These are phyloP conservation scores for Rhegmatorhina hoffmannsi DNA, from an alignment of 2,113 vertebrate species.

Conservation along the genomic window DNA sequence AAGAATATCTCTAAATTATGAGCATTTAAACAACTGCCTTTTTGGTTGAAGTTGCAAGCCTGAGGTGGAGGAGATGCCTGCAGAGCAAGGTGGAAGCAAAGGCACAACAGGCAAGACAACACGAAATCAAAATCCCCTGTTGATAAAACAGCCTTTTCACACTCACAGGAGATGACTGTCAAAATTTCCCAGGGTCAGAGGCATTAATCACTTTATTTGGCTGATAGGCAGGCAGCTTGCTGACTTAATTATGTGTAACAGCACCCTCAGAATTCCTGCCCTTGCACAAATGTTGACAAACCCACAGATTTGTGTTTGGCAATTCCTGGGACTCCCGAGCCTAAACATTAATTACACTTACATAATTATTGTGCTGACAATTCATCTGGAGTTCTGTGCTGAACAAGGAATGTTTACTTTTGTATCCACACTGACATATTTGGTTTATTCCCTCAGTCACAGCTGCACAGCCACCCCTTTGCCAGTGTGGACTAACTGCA, in stretches of 20 bases:
- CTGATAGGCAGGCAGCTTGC: slow-evolving; percentile 51
- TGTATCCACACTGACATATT: slow-evolving; percentile 51
- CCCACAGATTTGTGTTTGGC: slow-evolving; percentile 23
- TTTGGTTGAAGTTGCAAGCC: background rate
- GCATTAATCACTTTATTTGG: slow-evolving; percentile 61
- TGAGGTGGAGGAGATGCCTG: background rate
- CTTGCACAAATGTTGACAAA: slow-evolving; percentile 49
- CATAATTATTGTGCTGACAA: slow-evolving; percentile 61
- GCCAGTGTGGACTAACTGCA: slow-evolving; percentile 12
- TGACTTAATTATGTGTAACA: slow-evolving; percentile 60
- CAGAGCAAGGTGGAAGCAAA: slow-evolving; percentile 54
- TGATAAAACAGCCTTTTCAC: background rate
- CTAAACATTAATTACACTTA: slow-evolving; percentile 64
- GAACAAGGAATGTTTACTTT: slow-evolving; percentile 49
- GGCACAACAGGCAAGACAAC: background rate
- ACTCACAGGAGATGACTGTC: slow-evolving; percentile 5
- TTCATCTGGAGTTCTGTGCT: slow-evolving; percentile 50
- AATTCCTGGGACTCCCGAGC: slow-evolving; percentile 29
- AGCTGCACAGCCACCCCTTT: slow-evolving; percentile 37
- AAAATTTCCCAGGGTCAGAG: slow-evolving; percentile 15
- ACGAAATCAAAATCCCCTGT: background rate
- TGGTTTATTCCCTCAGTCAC: slow-evolving; percentile 59
- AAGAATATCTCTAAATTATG: background rate
- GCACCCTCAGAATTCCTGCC: slow-evolving; percentile 30
- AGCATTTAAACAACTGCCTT: background rate